These are phyloP conservation scores for Steromphala cineraria DNA, from an alignment of 2,888 invertebrate genomes.

Conservation along the genomic window DNA sequence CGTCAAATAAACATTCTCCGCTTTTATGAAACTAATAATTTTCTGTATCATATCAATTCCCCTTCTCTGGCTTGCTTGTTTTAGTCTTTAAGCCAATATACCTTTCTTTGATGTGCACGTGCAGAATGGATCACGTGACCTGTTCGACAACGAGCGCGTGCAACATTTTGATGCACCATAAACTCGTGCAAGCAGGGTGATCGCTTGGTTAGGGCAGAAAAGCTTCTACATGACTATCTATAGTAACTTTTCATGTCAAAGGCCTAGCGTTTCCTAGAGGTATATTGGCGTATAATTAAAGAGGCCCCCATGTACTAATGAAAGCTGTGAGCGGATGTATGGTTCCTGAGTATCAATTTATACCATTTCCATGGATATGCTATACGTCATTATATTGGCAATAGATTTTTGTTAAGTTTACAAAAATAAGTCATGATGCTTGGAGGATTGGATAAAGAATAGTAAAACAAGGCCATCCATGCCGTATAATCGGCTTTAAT, in stretches of 20 bases:
- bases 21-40: slow-evolving; percentile 22
- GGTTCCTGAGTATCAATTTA: neutral
- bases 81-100: neutral
- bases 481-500: no score
- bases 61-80: neutral
- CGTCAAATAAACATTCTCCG: slow-evolving; percentile 9
- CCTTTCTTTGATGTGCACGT: slow-evolving; percentile 9
- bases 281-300: neutral
- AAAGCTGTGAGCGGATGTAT: neutral
- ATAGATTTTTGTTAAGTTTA: no score
- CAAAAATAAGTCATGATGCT: no score
- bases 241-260: neutral
- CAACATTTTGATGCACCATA: no score
- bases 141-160: neutral
- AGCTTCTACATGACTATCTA: neutral
- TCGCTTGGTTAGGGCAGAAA: no score
- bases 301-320: neutral
- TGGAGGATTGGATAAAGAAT: no score
- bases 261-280: neutral
- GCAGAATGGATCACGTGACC: neutral
- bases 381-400: no score
- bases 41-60: slow-evolving; percentile 14
- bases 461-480: no score
- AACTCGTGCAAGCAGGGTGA: no score
- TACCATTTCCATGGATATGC: neutral